phyloP scores from a whole-genome alignment of 2,113 vertebrate genomes.

The Myrmecophaga tridactyla region DNA sequence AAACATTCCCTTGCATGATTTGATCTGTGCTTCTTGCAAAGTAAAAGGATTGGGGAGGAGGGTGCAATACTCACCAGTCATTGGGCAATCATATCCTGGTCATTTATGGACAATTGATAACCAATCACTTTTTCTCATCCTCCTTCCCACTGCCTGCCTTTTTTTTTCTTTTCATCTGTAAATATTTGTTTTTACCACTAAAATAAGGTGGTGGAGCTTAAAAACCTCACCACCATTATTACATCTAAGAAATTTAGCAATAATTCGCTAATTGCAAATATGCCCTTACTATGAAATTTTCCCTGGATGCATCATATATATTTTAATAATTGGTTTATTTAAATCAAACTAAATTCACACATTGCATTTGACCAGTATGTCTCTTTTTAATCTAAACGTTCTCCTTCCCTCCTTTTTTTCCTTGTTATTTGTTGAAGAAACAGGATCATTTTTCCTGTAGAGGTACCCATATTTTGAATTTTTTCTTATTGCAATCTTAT shows the following conservation, averaged over 20 bases:
- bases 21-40: background rate
- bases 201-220: background rate
- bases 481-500: background rate
- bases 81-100: background rate
- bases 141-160: background rate
- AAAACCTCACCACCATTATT: background rate
- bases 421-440: background rate
- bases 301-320: background rate
- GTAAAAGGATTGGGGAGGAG: background rate
- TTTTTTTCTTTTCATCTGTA: background rate
- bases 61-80: background rate
- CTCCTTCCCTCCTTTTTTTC: background rate
- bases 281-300: background rate
- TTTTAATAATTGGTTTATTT: background rate
- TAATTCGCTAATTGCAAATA: constrained; percentile 1
- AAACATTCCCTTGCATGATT: background rate
- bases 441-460: background rate
- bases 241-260: background rate
- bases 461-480: background rate
- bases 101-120: background rate
- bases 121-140: background rate
- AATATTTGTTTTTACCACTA: background rate
- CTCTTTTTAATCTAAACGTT: background rate
- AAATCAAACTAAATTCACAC: background rate
- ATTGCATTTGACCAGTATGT: background rate